A percentile compares a stretch with the other conserved stretches of the same genome.
These are phyloP conservation scores for Ageneiosus marmoratus DNA, from an alignment of 2,113 vertebrate species.

Conservation along the genomic window DNA sequence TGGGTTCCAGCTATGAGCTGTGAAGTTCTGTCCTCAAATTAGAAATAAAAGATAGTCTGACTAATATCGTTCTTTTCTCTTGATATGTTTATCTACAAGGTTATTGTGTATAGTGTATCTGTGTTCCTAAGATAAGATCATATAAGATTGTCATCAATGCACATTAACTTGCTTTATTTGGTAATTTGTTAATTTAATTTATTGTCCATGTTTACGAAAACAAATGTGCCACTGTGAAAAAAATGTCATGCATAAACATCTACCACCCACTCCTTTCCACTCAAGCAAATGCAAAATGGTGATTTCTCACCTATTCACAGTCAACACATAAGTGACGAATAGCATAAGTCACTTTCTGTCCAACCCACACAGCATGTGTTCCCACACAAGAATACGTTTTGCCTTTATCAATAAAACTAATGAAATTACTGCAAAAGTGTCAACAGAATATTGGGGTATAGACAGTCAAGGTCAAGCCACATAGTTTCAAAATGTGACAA, in stretches of 20 bases:
- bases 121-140: not conserved
- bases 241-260: not conserved
- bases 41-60: not conserved
- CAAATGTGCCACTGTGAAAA: not conserved
- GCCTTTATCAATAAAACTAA: not conserved
- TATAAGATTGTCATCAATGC: not conserved
- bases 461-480: not conserved
- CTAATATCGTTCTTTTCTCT: too few species aligned
- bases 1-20: not conserved
- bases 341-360: not conserved
- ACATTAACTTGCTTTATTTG: not conserved
- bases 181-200: not conserved
- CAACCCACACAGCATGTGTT: conserved; percentile 11
- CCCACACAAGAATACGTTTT: not conserved
- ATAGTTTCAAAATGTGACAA: not conserved
- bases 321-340: not conserved
- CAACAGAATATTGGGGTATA: not conserved
- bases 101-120: not conserved
- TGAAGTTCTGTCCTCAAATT: not conserved
- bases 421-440: not conserved
- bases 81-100: too few species aligned
- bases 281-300: not conserved
- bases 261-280: conserved; percentile 8
- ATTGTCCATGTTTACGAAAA: not conserved
- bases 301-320: conserved; percentile 1